phyloP scores from a whole-genome alignment of 2,797 vertebrate species.

The Myotis findleyi region DNA sequence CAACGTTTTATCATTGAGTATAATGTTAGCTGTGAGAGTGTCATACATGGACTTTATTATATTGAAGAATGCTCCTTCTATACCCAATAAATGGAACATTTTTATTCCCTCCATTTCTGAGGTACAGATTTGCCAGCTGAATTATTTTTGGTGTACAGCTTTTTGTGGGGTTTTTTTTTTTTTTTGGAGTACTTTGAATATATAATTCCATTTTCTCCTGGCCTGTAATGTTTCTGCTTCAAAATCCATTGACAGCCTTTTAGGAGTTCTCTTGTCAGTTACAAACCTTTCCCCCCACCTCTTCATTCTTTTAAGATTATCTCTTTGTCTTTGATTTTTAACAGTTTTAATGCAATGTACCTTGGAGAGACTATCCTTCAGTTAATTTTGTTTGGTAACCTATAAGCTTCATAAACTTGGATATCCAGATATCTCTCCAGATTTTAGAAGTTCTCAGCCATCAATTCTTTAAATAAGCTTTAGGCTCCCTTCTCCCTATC shows the following conservation, averaged over 20 bases:
- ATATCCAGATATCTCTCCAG: neutral
- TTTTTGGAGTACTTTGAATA: neutral
- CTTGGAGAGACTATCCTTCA: neutral
- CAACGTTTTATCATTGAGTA: neutral
- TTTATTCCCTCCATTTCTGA: neutral
- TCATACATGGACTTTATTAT: neutral
- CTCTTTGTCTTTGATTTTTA: neutral
- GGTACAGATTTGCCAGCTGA: neutral
- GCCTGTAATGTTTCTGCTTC: neutral
- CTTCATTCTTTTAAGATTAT: neutral
- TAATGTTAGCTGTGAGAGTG: neutral
- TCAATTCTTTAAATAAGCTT: neutral
- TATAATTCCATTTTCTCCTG: neutral
- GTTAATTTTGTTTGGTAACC: neutral
- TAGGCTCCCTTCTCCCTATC: neutral
- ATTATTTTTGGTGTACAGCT: neutral
- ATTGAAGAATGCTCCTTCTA: neutral
- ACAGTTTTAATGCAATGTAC: neutral
- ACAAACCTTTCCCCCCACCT: neutral
- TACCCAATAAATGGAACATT: neutral
- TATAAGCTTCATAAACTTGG: neutral
- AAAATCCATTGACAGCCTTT: neutral
- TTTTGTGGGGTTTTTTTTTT: neutral
- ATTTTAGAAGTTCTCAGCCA: neutral
- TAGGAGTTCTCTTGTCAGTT: neutral